phyloP scores from a whole-genome alignment of 2,888 invertebrate genomes.

The Orchestes rusci region DNA sequence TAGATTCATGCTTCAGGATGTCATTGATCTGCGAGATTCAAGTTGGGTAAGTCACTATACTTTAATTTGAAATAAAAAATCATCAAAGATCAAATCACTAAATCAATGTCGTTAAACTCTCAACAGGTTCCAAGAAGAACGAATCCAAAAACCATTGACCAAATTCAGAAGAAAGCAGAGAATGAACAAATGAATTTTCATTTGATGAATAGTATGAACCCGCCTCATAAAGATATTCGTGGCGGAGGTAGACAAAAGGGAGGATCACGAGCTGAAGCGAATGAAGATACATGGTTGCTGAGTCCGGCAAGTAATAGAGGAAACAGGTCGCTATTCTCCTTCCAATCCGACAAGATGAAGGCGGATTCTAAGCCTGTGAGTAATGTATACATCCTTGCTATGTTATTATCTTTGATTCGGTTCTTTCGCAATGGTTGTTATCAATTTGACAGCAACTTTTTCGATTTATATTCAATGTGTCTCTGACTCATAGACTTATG shows the following conservation, averaged over 20 bases:
- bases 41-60: slow-evolving; percentile 71
- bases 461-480: too few relatives aligned
- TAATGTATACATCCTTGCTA: too few relatives aligned
- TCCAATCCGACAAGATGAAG: slow-evolving; percentile 48
- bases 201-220: slow-evolving; percentile 36
- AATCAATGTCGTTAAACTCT: too few relatives aligned
- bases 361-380: too few relatives aligned
- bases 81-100: too few relatives aligned
- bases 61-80: too few relatives aligned
- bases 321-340: slow-evolving; percentile 36
- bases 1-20: slow-evolving; percentile 56
- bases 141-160: slow-evolving; percentile 90
- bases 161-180: slow-evolving; percentile 85
- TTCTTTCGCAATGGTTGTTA: too few relatives aligned
- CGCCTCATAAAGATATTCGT: slow-evolving; percentile 53
- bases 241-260: slow-evolving; percentile 38
- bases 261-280: slow-evolving; percentile 32
- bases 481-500: too few relatives aligned
- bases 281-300: slow-evolving; percentile 39
- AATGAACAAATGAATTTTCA: slow-evolving; percentile 71
- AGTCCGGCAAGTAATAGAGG: slow-evolving; percentile 6
- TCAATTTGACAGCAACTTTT: too few relatives aligned
- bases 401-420: too few relatives aligned
- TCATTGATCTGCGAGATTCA: slow-evolving; percentile 76
- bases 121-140: slow-evolving; percentile 60